Evolutionary conservation across 2,888 invertebrate genomes (phyloP).

Genomic region (Hyposoter dolosus): DNA sequence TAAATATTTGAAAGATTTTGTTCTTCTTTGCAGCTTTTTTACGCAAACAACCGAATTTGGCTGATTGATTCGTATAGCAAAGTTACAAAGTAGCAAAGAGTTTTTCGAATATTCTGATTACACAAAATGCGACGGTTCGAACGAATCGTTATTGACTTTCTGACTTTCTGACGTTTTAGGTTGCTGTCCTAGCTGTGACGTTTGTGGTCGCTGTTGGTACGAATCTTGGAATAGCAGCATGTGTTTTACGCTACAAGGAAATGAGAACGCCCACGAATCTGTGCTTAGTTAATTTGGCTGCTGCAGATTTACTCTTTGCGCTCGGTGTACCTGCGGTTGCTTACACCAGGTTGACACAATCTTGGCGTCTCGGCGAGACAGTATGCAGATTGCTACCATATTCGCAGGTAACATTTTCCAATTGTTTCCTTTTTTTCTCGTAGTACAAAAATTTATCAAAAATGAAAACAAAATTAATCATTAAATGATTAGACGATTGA

Average conservation of each 20-base stretch:
- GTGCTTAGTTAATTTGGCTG: constrained; percentile 87
- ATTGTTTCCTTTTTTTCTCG: background rate
- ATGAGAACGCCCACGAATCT: constrained; percentile 87
- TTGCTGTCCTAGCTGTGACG: constrained; percentile 83
- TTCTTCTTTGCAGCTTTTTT: background rate
- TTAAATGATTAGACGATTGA: background rate
- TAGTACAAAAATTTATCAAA: too few relatives aligned
- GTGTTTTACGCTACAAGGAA: constrained; percentile 86
- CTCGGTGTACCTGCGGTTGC: constrained; percentile 86
- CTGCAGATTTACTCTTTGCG: constrained; percentile 88
- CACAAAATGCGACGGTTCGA: background rate
- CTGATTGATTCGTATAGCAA: background rate
- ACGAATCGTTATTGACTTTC: background rate
- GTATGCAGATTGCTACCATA: constrained; percentile 86
- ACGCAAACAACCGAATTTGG: background rate
- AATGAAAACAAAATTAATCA: background rate
- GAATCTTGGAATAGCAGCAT: constrained; percentile 86
- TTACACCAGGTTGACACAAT: constrained; percentile 85
- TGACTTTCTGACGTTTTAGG: constrained; percentile 70
- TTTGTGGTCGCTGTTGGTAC: constrained; percentile 85
- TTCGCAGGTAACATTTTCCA: constrained; percentile 84
- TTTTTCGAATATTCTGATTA: background rate
- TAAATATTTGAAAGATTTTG: background rate
- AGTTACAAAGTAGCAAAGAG: background rate
- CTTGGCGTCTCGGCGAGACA: constrained; percentile 86